phyloP scores from a whole-genome alignment of 2,797 vertebrate genomes.

The Cirrhinus molitorella region DNA sequence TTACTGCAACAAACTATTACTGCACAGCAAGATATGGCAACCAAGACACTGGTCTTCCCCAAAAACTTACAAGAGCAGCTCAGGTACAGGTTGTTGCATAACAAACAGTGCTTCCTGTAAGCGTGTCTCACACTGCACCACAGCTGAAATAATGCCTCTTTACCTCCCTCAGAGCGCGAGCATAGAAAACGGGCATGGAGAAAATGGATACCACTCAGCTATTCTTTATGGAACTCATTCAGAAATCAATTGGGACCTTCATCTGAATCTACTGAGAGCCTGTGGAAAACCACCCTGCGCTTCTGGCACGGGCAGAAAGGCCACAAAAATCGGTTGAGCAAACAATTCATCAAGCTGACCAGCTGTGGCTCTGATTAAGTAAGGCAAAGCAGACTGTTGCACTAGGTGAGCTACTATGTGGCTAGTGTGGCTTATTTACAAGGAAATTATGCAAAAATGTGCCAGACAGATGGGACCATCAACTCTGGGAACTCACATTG shows the following conservation, averaged over 20 bases:
- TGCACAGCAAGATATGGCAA: neutral
- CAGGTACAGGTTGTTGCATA: constrained; percentile 8
- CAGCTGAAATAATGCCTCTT: neutral
- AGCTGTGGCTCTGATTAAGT: constrained; percentile 37
- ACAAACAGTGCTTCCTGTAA: neutral
- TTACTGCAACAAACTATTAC: neutral
- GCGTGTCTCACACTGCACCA: neutral
- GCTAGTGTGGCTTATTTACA: constrained; percentile 55
- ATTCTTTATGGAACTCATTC: constrained; percentile 22
- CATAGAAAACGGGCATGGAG: neutral
- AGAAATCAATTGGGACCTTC: constrained; percentile 24
- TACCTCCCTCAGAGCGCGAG: neutral
- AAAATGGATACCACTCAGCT: neutral
- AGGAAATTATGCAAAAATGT: constrained; percentile 64
- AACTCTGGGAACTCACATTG: constrained; percentile 61
- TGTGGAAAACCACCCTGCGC: neutral
- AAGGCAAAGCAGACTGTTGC: constrained; percentile 17
- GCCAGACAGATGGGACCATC: constrained; percentile 71
- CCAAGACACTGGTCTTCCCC: neutral
- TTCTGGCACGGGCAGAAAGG: neutral
- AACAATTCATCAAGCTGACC: constrained; percentile 33
- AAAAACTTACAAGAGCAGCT: neutral
- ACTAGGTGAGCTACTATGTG: neutral
- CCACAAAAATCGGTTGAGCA: constrained; percentile 14
- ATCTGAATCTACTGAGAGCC: constrained; percentile 6